Evolutionary conservation across 2,113 vertebrate genomes (phyloP).

Genomic region (Astur gentilis): DNA sequence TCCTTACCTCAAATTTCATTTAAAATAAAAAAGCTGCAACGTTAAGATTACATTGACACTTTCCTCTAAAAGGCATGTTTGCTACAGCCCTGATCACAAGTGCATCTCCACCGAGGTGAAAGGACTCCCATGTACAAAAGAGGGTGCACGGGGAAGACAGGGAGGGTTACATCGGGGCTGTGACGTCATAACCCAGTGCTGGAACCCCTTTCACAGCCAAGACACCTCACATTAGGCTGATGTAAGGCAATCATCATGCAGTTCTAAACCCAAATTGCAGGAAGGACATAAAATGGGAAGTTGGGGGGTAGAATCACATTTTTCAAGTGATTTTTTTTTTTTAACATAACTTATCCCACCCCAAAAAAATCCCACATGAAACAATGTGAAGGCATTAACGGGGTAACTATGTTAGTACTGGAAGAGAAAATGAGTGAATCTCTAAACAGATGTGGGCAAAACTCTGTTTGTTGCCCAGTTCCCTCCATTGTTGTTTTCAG

Average conservation of each 20-base stretch:
- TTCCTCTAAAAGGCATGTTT: background rate
- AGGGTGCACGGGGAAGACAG: fast-evolving
- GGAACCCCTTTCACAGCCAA: background rate
- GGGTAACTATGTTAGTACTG: background rate
- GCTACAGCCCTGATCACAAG: background rate
- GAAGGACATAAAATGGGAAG: background rate
- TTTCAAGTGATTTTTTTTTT: background rate
- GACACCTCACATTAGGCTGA: background rate
- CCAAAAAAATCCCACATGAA: background rate
- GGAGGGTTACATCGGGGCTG: fast-evolving
- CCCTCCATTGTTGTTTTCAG: background rate
- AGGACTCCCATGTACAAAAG: background rate
- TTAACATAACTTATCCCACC: background rate
- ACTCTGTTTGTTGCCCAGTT: background rate
- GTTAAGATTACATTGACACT: background rate
- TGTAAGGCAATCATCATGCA: background rate
- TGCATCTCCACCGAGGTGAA: background rate
- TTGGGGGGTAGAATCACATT: fast-evolving
- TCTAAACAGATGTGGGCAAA: background rate
- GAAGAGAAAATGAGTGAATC: background rate
- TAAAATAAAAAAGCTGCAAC: background rate
- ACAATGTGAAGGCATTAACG: background rate
- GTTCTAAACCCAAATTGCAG: background rate
- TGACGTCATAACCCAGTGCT: background rate
- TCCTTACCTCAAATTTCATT: background rate